Base-by-base conservation (phyloP, 2,888 invertebrate species). In the Argyra leucocephala region DNA sequence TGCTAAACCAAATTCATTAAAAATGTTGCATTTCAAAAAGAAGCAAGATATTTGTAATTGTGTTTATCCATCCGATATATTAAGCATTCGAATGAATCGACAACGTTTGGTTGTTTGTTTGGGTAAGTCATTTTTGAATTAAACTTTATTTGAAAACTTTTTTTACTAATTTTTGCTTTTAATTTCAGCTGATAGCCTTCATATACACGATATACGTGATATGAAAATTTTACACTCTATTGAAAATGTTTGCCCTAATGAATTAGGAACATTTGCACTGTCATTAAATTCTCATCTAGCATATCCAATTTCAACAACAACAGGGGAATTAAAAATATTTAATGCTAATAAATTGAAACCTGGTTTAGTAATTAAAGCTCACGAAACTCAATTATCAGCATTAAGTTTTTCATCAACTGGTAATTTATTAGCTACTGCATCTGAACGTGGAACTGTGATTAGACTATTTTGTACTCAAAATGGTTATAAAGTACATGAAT, bases 31-130 rank as follows among this genome's bases (percentile, higher is more conserved):
- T 68, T 80, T 78, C 63, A 79, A 79, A 70, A 80, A 79, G 71
- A 76, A 79, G 66, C 75, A 78, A 68, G 79, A 79, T 66, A 80
- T 80, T 36, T 80, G 80, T 69, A 77, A 80, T 67, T 80, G 78
- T 67, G 77, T 76, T 58, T 80, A 80, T 66, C 78, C 79, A 1
- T 75, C 77, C 67, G 75, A 76, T 61, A 79, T 80, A 2, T 69
- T 79, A 36, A 76, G 76, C 63, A 76, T 80, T 23, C 76, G 76
- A 22, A 76, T 80, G 78, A 80, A 80, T 71, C 78, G 80, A 3
- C 73, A 73, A 36, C 76, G 79, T 1, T 66, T 80, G 65, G 72
- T 80, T 3, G 79, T 78, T 6, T 75, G 79, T 64, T 70, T 79
- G 69, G 48, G 48, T 48, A 48, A 48, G 48, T 48, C 18, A 18